Conservation (phyloP, 2,113 vertebrate species). For the Macaca mulatta region DNA sequence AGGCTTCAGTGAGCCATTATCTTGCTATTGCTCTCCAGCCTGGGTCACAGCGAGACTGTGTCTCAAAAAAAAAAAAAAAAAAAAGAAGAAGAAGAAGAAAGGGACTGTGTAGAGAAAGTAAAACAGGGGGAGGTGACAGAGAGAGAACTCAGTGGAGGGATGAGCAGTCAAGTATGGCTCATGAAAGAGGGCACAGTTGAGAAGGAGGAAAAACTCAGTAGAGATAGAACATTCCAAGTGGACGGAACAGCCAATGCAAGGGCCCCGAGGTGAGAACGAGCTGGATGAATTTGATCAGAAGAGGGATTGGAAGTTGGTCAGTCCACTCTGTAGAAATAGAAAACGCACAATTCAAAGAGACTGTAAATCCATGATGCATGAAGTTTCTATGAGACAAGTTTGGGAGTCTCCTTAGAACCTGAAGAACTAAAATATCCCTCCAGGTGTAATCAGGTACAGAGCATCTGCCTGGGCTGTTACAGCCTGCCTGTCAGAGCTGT, state of each 20-base stretch:
- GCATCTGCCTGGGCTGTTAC: background rate
- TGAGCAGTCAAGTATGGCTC: background rate
- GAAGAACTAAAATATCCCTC: background rate
- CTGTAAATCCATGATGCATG: background rate
- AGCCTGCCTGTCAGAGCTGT: background rate
- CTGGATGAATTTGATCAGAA: background rate
- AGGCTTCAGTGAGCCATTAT: too few relatives aligned
- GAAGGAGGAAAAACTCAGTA: background rate
- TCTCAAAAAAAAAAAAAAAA: too few relatives aligned
- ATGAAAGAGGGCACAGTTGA: background rate
- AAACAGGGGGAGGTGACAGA: background rate
- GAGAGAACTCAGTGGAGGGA: background rate
- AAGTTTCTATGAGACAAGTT: background rate
- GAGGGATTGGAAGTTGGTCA: background rate
- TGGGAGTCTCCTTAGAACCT: background rate
- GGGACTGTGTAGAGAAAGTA: background rate
- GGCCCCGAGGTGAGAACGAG: background rate
- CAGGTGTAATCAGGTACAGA: background rate
- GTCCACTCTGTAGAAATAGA: background rate
- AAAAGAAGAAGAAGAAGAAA: too few relatives aligned
- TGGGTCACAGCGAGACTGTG: too few relatives aligned
- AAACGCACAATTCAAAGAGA: background rate
- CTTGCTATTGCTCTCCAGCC: too few relatives aligned
- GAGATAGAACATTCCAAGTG: background rate
- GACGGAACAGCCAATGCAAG: background rate